Conservation (phyloP, 2,113 vertebrate genomes). For the Patagioenas fasciata region DNA sequence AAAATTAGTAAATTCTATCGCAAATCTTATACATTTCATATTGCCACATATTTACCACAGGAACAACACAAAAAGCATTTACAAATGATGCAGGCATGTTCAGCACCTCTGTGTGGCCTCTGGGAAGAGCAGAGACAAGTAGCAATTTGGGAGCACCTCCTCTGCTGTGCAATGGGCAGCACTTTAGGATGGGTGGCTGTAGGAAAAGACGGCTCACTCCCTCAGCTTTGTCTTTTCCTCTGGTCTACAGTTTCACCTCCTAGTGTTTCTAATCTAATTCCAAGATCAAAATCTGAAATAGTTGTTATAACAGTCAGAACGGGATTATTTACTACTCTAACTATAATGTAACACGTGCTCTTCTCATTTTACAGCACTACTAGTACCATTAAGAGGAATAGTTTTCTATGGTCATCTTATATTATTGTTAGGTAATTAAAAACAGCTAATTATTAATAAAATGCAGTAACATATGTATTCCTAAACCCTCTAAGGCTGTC, state of each 20-base stretch:
- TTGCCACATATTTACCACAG: not conserved
- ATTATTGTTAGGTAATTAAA: not conserved
- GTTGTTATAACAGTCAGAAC: not conserved
- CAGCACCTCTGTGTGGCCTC: rapidly evolving
- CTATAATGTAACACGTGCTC: rapidly evolving
- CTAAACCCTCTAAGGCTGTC: not conserved
- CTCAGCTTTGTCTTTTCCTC: not conserved
- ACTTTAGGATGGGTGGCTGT: not conserved
- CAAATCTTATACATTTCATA: not conserved
- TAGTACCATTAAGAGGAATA: not conserved
- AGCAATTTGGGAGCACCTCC: not conserved
- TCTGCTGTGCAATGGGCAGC: not conserved
- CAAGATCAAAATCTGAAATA: not conserved
- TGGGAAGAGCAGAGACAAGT: not conserved
- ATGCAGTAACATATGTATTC: not conserved
- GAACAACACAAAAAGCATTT: not conserved
- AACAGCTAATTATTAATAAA: not conserved
- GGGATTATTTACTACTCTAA: not conserved
- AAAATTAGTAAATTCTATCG: not conserved
- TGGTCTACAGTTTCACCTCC: not conserved
- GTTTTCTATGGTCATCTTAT: not conserved
- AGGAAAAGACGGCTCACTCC: not conserved
- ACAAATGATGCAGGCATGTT: not conserved
- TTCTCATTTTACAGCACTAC: not conserved
- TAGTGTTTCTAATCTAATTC: not conserved